Evolutionary conservation across 2,888 invertebrate genomes (phyloP).

Genomic region (Heterodera filipjevi): DNA sequence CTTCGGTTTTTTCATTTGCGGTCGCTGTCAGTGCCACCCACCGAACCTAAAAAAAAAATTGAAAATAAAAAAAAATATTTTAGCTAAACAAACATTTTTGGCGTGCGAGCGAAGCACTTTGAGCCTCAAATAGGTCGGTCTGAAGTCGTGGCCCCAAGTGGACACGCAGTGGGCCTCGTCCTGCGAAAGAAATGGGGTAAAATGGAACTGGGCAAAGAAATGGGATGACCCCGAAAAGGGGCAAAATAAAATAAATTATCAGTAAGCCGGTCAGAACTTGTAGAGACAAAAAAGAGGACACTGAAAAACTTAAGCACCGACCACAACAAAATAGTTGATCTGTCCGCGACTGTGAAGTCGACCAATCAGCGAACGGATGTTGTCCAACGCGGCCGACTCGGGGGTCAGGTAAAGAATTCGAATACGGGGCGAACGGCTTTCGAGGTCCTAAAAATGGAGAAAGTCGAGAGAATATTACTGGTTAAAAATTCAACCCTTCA

Average conservation of each 20-base stretch:
- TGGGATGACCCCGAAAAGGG: no score
- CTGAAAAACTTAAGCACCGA: no score
- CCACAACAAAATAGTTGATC: constrained; percentile 81
- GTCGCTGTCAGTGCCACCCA: constrained; percentile 87
- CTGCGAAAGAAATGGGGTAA: not conserved
- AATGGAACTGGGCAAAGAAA: no score
- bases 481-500: not conserved
- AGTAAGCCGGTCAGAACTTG: no score
- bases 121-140: constrained; percentile 89
- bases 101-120: constrained; percentile 75
- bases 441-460: constrained; percentile 49
- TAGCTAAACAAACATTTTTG: constrained; percentile 67
- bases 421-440: constrained; percentile 72
- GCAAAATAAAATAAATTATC: no score
- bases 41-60: constrained; percentile 42
- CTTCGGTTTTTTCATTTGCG: constrained; percentile 77
- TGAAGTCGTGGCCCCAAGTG: constrained; percentile 83
- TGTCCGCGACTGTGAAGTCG: constrained; percentile 77
- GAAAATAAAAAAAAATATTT: constrained; percentile 11
- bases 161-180: constrained; percentile 98
- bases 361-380: constrained; percentile 29
- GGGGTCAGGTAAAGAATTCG: constrained; percentile 92
- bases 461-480: not conserved
- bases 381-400: constrained; percentile 80
- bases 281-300: no score